phyloP scores from a whole-genome alignment of 2,797 vertebrate genomes.

The Leptoclinus maculatus region DNA sequence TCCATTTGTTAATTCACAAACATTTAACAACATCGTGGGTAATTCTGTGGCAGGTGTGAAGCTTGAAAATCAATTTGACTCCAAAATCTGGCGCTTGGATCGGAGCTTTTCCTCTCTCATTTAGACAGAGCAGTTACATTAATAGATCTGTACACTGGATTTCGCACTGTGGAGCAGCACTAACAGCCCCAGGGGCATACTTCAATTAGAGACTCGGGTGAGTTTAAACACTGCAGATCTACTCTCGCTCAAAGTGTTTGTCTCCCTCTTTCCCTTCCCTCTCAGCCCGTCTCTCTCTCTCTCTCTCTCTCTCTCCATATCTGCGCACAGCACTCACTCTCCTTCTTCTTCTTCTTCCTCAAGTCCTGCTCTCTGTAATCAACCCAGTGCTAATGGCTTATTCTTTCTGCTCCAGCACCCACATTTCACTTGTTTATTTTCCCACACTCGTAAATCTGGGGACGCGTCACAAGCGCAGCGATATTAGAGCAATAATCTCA shows the following conservation, averaged over 20 bases:
- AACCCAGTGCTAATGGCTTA: constrained; percentile 98
- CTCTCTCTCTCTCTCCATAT: constrained; percentile 63
- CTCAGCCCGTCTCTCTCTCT: not conserved
- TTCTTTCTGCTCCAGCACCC: constrained; percentile 99
- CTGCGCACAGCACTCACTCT: constrained; percentile 75
- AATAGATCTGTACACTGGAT: constrained; percentile 72
- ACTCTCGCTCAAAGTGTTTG: constrained; percentile 76
- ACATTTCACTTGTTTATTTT: constrained; percentile 99
- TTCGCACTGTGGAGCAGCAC: constrained; percentile 71
- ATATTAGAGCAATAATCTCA: constrained; percentile 99
- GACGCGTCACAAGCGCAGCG: constrained; percentile 93
- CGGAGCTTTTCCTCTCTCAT: constrained; percentile 70
- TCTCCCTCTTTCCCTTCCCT: constrained; percentile 47
- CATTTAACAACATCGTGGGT: constrained; percentile 40
- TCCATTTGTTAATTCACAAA: constrained; percentile 42
- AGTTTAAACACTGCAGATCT: constrained; percentile 85
- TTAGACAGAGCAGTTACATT: constrained; percentile 76
- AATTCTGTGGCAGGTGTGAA: constrained; percentile 59
- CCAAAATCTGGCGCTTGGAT: constrained; percentile 59
- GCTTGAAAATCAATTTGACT: constrained; percentile 67
- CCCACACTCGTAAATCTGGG: constrained; percentile 96
- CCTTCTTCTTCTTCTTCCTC: constrained; percentile 72
- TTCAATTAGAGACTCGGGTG: constrained; percentile 85
- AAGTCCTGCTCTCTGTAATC: constrained; percentile 92
- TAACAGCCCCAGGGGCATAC: constrained; percentile 81